Percentiles rank a stretch among this genome's conserved stretches.
These are phyloP conservation scores for Cheracebus regulus DNA, from an alignment of 2,797 vertebrate species.

Conservation along the genomic window DNA sequence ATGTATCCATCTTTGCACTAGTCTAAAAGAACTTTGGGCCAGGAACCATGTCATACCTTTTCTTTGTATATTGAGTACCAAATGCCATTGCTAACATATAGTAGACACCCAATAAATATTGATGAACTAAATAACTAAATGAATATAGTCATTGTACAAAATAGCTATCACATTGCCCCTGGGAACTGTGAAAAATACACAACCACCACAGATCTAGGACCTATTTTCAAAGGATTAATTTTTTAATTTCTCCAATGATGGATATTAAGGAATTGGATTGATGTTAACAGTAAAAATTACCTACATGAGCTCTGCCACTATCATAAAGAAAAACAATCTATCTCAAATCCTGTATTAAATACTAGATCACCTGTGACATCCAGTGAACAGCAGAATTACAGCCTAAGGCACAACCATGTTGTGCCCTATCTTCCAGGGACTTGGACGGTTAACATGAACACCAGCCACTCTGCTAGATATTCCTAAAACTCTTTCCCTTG, in stretches of 20 bases:
- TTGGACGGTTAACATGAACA: neutral
- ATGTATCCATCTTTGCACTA: neutral
- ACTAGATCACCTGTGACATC: neutral
- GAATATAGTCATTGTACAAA: neutral
- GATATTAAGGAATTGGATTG: neutral
- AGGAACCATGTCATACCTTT: neutral
- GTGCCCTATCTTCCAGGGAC: neutral
- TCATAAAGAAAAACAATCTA: neutral
- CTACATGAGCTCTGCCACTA: neutral
- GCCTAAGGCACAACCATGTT: neutral
- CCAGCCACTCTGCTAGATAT: neutral
- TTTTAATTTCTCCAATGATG: neutral
- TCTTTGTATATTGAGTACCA: neutral
- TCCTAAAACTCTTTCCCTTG: neutral
- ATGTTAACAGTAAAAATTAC: neutral
- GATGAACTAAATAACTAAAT: neutral
- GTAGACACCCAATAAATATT: neutral
- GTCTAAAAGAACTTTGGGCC: neutral
- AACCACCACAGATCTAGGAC: neutral
- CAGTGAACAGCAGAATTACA: neutral
- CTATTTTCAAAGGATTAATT: neutral
- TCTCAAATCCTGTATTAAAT: neutral
- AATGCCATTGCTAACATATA: neutral
- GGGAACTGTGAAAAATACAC: neutral
- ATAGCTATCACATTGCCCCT: neutral